Conservation (phyloP, 1,140 invertebrate genomes). For the Pectinophora gossypiella region DNA sequence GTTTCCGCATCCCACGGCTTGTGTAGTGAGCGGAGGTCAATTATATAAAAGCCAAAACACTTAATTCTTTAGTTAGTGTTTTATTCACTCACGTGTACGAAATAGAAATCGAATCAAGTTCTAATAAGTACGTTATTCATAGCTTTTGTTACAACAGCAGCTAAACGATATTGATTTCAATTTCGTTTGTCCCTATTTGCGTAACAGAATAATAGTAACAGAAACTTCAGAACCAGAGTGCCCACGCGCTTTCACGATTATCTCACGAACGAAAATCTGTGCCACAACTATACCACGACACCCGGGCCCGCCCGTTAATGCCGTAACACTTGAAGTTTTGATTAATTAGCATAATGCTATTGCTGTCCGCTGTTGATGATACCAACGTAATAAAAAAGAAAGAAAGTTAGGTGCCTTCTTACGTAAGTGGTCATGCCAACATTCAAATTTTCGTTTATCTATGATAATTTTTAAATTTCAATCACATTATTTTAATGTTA, state of each 20-base stretch:
- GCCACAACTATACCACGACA: conserved; percentile 6
- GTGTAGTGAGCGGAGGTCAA: background rate
- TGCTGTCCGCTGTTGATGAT: conserved; percentile 15
- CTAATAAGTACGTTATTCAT: no score
- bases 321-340: conserved; percentile 20
- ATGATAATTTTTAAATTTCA: background rate
- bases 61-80: no score
- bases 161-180: no score
- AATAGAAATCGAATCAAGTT: no score
- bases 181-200: no score
- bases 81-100: no score
- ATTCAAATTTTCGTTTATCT: background rate
- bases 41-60: no score
- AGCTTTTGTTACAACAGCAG: no score
- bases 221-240: conserved; percentile 8
- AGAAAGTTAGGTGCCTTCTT: background rate
- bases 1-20: background rate
- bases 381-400: conserved; percentile 14
- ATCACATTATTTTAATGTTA: no score
- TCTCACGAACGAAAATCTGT: conserved; percentile 10
- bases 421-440: background rate
- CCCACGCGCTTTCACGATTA: conserved; percentile 33
- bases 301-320: conserved; percentile 14
- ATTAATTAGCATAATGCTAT: conserved; percentile 40
- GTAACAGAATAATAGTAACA: conserved; percentile 10